Base-by-base conservation (phyloP, 2,888 invertebrate species). In the Nomada fabriciana region DNA sequence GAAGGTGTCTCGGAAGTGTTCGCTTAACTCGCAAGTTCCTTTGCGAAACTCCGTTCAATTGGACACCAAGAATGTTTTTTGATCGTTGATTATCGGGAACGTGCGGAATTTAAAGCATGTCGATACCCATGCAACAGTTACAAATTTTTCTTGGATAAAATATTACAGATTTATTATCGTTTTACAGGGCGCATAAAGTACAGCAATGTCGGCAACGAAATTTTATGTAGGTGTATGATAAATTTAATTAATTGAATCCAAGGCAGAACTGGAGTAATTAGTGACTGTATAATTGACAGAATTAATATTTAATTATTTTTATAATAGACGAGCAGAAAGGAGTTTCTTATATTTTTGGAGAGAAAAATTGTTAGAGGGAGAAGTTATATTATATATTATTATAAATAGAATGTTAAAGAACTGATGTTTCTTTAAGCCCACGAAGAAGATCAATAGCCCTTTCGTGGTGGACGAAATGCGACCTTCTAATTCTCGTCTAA, bases 401-500 rank as follows among this genome's bases (percentile, higher is more conserved):
- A n/a, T n/a, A 11, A 15, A 55, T 64, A 3, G 42, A 60, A 25
- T 23, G 18, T 13, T 20, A 53, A 23, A 36, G 52, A 60, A 23
- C 36, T 42, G 20, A 52, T 61, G 11, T 47, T 77, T 63, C 52
- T 15, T 47, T 23, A n/a, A n/a, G 25, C 47, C 13, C 43, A 29
- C 43, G 80, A 60, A 68, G 76, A 63, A 73, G 71, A 53, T 50
- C 55, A 55, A 63, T 75, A 69, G n/a, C 65, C 69, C 74, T 71
- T 64, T 36, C 67, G 74, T 43, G 42, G 64, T 60, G 65, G 53
- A 73, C 77, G 67, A 86, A 83, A 85, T 71, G 76, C 88, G 89
- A 90, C 89, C 90, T 91, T 90, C 89, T 89, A 89, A 90, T 90
- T 87, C 89, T 85, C 88, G 85, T 76, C 87, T 88, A 90, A 91